Evolutionary conservation across 2,797 vertebrate genomes (phyloP), one percentile per base, ranked within the genome.

Genomic region (Labeo calbasu): DNA sequence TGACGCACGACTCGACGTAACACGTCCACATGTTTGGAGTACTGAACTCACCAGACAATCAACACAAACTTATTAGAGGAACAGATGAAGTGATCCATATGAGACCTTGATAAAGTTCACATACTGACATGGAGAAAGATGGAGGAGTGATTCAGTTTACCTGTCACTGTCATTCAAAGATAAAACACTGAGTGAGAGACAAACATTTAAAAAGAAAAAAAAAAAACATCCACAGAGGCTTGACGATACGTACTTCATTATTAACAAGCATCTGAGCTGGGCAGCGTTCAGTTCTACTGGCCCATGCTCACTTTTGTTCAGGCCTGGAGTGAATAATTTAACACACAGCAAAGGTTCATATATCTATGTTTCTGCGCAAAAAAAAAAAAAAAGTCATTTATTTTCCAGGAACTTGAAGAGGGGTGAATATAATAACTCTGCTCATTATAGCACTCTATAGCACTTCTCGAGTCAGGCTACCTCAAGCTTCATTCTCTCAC

Each of bases 311-410:
- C 76, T 61, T 63, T 17, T 85, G 77, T 77, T 80, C 73, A 77
- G 78, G 72, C 25, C 78, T 51, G 68, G 13, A 50, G 12, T 91
- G 43, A 90, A 91, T 90, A 86, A 91, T 91, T 91, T 61, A 91
- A 78, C 19, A 51, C 59, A 69, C 76, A 59, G 81, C 84, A 71
- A 79, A 23, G 88, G 86, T 84, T 90, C 83, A 88, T 84, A 80
- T 87, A 81, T 84, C 82, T 72, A 10, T 25, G 59, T 23, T 61
- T 57, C 53, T 63, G 53, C 55, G n/a, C n/a, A n/a, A n/a, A n/a
- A n/a, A 50, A 28, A 2, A 17, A 6, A 15, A 50, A 84, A 82
- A 75, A 73, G 8, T 36, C 5, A 55, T 21, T 84, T 86, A 76
- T 82, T 85, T 84, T 86, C 53, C 59, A 83, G 61, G 79, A 72